Evolutionary conservation across 2,888 invertebrate genomes (phyloP).

Genomic region (Dimorphilus gyrociliatus): DNA sequence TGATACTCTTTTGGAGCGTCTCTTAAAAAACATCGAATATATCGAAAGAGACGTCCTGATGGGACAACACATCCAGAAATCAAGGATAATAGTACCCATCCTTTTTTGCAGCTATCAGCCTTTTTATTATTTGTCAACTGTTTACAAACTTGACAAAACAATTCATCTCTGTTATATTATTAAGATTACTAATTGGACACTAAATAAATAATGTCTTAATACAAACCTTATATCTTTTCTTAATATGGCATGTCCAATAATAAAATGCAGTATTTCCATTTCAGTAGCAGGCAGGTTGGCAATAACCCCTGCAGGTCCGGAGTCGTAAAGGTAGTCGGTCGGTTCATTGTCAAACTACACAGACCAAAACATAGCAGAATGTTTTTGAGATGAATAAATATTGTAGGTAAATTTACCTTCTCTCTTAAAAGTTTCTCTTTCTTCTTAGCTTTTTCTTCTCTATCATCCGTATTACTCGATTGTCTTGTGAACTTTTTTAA

Average conservation of each 20-base stretch:
- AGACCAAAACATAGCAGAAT: no score
- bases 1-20: conserved; percentile 6
- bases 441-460: no score
- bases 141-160: conserved; percentile 12
- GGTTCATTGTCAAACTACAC: no score
- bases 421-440: no score
- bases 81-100: conserved; percentile 12
- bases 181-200: neutral
- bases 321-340: no score
- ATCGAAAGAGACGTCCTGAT: conserved; percentile 5
- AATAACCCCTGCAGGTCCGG: no score
- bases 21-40: conserved; percentile 9
- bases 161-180: conserved; percentile 11
- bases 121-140: conserved; percentile 10
- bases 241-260: conserved; percentile 13
- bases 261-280: conserved; percentile 12
- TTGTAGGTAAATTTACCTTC: no score
- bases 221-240: conserved; percentile 11
- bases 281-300: conserved; percentile 9
- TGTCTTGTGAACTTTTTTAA: no score
- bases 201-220: neutral
- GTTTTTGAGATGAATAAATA: no score
- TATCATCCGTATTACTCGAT: no score
- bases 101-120: conserved; percentile 7
- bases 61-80: conserved; percentile 13